Evolutionary conservation across 2,113 vertebrate genomes (phyloP).

Genomic region (Melanostigma gelatinosum): DNA sequence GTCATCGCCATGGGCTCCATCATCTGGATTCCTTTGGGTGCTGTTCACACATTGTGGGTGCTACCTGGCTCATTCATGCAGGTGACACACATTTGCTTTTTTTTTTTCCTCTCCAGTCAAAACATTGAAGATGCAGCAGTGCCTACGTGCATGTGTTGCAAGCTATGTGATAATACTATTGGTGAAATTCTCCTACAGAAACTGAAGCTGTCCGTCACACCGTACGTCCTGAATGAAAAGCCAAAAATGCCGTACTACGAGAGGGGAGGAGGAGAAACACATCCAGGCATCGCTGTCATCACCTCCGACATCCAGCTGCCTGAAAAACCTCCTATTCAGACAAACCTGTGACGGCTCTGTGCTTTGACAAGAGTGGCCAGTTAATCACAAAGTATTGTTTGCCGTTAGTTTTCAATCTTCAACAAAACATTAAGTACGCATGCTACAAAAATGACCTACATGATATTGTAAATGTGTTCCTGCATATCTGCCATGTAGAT

Average conservation of each 20-base stretch:
- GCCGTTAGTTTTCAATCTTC: background rate
- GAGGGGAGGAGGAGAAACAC: conserved; percentile 38
- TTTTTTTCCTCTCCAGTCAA: background rate
- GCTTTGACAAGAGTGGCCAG: background rate
- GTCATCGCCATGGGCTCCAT: conserved; percentile 81
- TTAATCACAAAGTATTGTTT: conserved; percentile 18
- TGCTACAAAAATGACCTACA: conserved; percentile 7
- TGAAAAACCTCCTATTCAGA: conserved; percentile 61
- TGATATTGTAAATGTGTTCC: conserved; percentile 19
- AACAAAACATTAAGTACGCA: conserved; percentile 2
- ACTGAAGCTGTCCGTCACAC: conserved; percentile 77
- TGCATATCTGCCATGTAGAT: conserved; percentile 45
- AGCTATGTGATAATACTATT: conserved; percentile 5
- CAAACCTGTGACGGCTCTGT: conserved; percentile 61
- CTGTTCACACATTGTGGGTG: conserved; percentile 80
- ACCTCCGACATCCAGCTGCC: conserved; percentile 18
- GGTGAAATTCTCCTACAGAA: conserved; percentile 66
- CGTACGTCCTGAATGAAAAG: conserved; percentile 62
- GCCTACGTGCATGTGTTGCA: background rate
- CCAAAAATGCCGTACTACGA: conserved; percentile 58
- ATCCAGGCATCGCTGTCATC: conserved; percentile 43
- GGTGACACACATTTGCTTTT: conserved; percentile 55
- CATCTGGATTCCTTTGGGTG: conserved; percentile 84
- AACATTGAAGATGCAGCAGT: background rate
- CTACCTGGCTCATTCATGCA: conserved; percentile 79